Evolutionary conservation across 2,888 invertebrate genomes (phyloP).

Genomic region (Platycheirus albimanus): DNA sequence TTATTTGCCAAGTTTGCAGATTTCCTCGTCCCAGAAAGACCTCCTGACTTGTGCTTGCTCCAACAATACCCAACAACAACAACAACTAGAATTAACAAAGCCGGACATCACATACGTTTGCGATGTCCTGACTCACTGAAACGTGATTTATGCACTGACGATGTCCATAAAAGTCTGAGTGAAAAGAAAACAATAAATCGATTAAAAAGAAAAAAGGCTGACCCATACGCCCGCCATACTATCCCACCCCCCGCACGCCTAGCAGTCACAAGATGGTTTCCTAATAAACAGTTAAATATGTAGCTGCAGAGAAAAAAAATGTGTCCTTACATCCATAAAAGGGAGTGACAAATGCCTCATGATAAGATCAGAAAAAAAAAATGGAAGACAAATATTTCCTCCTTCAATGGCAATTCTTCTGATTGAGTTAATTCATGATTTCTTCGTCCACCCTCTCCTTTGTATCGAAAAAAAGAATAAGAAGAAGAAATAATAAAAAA

Average conservation of each 20-base stretch:
- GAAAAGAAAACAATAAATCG: slow-evolving; percentile 62
- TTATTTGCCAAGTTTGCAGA: slow-evolving; percentile 61
- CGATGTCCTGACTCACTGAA: slow-evolving; percentile 49
- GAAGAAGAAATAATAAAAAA: not conserved
- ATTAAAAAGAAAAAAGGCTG: slow-evolving; percentile 42
- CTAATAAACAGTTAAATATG: slow-evolving; percentile 52
- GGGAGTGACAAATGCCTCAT: slow-evolving; percentile 66
- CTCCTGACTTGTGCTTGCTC: slow-evolving; percentile 22
- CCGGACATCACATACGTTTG: slow-evolving; percentile 11
- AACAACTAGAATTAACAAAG: slow-evolving; percentile 1
- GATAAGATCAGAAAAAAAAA: slow-evolving; percentile 22
- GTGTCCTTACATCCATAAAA: slow-evolving; percentile 34
- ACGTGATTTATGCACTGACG: slow-evolving; percentile 46
- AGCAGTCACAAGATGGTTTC: slow-evolving; percentile 21
- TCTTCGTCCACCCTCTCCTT: not conserved
- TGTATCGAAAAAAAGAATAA: not conserved
- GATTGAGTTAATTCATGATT: slow-evolving; percentile 71
- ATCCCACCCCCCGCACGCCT: too few relatives aligned
- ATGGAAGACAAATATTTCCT: slow-evolving; percentile 16
- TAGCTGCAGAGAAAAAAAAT: slow-evolving; percentile 2
- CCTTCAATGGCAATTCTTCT: slow-evolving; percentile 43
- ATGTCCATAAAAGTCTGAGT: not conserved
- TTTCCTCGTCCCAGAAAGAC: slow-evolving; percentile 15
- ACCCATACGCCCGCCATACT: slow-evolving; percentile 5
- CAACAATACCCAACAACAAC: too few relatives aligned